These are phyloP conservation scores for Delphinus delphis DNA, from an alignment of 2,113 vertebrate genomes.

Conservation along the genomic window DNA sequence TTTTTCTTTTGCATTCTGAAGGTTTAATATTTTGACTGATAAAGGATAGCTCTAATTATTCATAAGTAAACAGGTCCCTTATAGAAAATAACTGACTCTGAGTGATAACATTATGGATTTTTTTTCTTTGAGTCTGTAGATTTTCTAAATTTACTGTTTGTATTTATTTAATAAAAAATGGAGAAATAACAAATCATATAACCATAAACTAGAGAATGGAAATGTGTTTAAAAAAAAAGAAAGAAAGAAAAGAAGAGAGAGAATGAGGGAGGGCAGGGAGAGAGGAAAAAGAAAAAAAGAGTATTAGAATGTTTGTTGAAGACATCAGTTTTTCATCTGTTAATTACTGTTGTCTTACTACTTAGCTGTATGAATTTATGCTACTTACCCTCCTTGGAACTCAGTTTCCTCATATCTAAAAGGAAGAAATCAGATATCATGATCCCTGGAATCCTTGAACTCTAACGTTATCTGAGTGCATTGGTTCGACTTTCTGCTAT, in stretches of 20 bases:
- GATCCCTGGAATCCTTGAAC: background rate
- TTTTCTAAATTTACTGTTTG: background rate
- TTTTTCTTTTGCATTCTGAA: background rate
- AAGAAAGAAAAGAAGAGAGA: background rate
- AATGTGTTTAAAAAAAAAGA: background rate
- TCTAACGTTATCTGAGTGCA: background rate
- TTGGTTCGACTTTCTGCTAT: background rate
- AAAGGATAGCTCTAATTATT: background rate
- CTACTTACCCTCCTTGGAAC: background rate
- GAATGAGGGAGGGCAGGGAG: fast-evolving
- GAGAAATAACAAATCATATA: background rate
- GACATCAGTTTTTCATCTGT: background rate
- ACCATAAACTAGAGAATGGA: background rate
- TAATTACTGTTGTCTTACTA: no score
- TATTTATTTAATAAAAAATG: background rate
- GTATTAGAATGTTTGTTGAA: background rate
- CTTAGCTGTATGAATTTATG: background rate
- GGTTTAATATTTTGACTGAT: background rate
- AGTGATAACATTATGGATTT: background rate
- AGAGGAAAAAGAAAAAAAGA: background rate
- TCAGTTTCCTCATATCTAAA: background rate
- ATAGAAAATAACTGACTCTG: background rate
- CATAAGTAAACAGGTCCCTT: background rate
- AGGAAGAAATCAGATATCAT: background rate
- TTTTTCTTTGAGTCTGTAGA: background rate